Evolutionary conservation across 2,888 invertebrate genomes (phyloP), one percentile per base, ranked within the genome.

Genomic region (Proisotoma minuta): DNA sequence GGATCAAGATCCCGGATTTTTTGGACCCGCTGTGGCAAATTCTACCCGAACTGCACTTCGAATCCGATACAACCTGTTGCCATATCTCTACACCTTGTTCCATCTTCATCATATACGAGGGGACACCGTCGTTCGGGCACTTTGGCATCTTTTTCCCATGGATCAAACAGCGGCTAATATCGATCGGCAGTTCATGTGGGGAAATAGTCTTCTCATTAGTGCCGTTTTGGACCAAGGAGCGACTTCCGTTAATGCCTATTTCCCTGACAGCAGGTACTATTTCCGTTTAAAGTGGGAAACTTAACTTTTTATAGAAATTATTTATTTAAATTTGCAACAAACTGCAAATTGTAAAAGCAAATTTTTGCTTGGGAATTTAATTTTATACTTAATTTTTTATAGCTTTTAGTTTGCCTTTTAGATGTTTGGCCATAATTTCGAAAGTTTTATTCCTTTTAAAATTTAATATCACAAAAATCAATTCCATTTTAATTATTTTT

Each of bases 51-150:
- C 80, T 34, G 86, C 89, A 0, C 79, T 89, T 0, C 77, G 78
- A 1, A 81, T 83, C 47, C 83, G 91, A 28, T 92, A 92, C 78
- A 78, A 82, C 2, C 78, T 91, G 10, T 78, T 91, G 57, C 91
- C 91, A 0, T 87, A 89, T 76, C 82, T 91, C 70, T 92, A 91
- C 78, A 86, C 89, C 0, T 78, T 90, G 68, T 89, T 91, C 78
- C 87, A 84, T 81, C 78, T 82, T 2, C 88, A 89, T 3, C 86
- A 88, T 75, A 77, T 79, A 0, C 77, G 78, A 63, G 91, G 90
- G 0, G 59, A 59, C 49, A 73, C 70, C 2, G 73, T 73, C 4
- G 68, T 57, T 18, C 64, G 73, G 8, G 67, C 71, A 23, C 51
- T 72, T 8, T 70, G 66, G 62, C 69, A 71, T 34, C 65, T 76